These are phyloP conservation scores for Drosophila lowei DNA, from an alignment of 1,140 invertebrate species.

Conservation along the genomic window DNA sequence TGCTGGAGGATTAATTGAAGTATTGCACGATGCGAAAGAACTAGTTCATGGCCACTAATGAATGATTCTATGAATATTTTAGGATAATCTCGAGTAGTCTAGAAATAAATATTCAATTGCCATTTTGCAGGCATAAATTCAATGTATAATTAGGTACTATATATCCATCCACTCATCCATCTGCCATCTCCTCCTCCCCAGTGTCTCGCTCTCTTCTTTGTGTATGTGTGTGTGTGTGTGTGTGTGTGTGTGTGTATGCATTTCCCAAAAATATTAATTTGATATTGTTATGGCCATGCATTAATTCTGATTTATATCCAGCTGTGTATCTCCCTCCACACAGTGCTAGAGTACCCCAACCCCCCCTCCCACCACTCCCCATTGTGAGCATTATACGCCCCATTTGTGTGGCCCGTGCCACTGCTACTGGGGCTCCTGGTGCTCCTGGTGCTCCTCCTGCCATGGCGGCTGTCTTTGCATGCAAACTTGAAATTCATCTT, in stretches of 20 bases:
- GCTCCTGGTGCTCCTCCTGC: not conserved
- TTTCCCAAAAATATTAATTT: conserved; percentile 53
- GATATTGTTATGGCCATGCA: conserved; percentile 39
- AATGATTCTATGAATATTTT: no score
- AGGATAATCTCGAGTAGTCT: no score
- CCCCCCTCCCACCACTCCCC: conserved; percentile 8
- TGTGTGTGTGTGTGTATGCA: no score
- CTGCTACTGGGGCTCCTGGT: no score
- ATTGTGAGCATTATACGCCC: conserved; percentile 18
- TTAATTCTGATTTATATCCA: conserved; percentile 58
- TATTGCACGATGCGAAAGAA: no score
- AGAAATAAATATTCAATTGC: conserved; percentile 15
- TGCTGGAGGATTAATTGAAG: no score
- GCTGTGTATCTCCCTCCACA: conserved; percentile 24
- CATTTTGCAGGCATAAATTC: conserved; percentile 13
- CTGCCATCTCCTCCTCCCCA: no score
- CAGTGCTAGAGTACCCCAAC: not conserved
- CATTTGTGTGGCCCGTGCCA: conserved; percentile 27
- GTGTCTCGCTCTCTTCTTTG: no score
- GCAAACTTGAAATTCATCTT: conserved; percentile 43
- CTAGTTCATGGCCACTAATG: no score
- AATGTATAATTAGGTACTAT: not conserved
- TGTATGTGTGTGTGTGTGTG: no score
- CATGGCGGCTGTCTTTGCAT: conserved; percentile 19
- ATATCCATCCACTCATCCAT: conserved; percentile 7